phyloP scores from a whole-genome alignment of 1,140 invertebrate species.

The Radopholus similis region DNA sequence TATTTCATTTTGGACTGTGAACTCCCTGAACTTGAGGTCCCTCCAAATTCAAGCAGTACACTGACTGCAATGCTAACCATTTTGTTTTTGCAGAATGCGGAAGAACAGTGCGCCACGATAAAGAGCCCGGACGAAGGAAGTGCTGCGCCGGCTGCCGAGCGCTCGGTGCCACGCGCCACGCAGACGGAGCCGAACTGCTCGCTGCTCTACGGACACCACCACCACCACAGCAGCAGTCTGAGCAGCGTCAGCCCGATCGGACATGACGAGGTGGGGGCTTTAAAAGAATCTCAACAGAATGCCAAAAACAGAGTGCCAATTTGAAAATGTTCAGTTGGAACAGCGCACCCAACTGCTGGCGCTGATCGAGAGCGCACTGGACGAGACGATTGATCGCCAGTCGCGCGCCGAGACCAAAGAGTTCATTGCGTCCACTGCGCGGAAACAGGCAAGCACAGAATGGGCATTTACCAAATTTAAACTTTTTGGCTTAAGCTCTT shows the following conservation, averaged over 20 bases:
- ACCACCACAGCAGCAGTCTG: too few relatives aligned
- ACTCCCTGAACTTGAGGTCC: too few relatives aligned
- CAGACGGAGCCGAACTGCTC: constrained; percentile 12
- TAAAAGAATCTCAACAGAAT: constrained; percentile 5
- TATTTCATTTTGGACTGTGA: too few relatives aligned
- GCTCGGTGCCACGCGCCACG: constrained; percentile 18
- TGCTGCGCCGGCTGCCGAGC: not conserved
- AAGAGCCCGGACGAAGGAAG: not conserved
- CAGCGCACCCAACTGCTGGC: constrained; percentile 30
- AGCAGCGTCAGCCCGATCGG: not conserved
- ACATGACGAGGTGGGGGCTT: not conserved
- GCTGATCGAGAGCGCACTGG: constrained; percentile 38
- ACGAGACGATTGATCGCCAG: constrained; percentile 41
- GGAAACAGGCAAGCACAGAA: constrained; percentile 39
- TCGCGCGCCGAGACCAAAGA: constrained; percentile 27
- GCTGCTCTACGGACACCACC: constrained; percentile 6
- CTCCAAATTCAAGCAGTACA: too few relatives aligned
- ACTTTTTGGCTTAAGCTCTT: too few relatives aligned
- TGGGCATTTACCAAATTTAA: too few relatives aligned
- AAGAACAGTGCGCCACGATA: not conserved
- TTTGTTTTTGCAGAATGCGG: too few relatives aligned
- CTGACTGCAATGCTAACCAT: too few relatives aligned
- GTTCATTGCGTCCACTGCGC: constrained; percentile 33
- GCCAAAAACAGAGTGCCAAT: not conserved
- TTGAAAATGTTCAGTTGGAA: constrained; percentile 21